Evolutionary conservation across 2,797 vertebrate genomes (phyloP).

Genomic region (Capromys pilorides): DNA sequence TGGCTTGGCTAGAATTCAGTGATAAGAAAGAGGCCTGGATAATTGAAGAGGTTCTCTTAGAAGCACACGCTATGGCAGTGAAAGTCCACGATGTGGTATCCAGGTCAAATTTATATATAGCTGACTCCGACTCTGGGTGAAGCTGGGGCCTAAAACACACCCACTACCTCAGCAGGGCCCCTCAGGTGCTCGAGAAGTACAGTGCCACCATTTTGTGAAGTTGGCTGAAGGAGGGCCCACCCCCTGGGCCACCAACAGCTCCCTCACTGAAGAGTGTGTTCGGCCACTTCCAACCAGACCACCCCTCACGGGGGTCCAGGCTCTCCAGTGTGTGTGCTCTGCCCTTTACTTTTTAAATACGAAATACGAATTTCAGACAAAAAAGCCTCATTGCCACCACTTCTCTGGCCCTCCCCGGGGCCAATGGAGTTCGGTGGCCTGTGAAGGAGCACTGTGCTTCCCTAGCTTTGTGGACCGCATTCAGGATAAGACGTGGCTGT

Average conservation of each 20-base stretch:
- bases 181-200: slow-evolving; percentile 95
- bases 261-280: slow-evolving; percentile 92
- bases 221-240: slow-evolving; percentile 93
- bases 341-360: slow-evolving; percentile 41
- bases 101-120: slow-evolving; percentile 95
- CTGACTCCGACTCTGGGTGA: slow-evolving; percentile 89
- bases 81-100: slow-evolving; percentile 95
- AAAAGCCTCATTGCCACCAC: neutral
- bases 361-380: slow-evolving; percentile 48
- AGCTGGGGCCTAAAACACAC: slow-evolving; percentile 93
- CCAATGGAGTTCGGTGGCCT: neutral
- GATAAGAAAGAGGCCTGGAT: slow-evolving; percentile 97
- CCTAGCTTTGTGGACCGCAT: neutral
- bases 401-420: neutral
- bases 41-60: slow-evolving; percentile 94
- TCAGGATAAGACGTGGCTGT: neutral
- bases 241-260: slow-evolving; percentile 80
- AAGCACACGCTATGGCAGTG: slow-evolving; percentile 98
- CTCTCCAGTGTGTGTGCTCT: neutral
- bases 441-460: neutral
- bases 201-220: slow-evolving; percentile 96
- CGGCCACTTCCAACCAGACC: slow-evolving; percentile 90
- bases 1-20: slow-evolving; percentile 95
- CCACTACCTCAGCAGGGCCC: slow-evolving; percentile 93
- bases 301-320: slow-evolving; percentile 84